These are phyloP conservation scores for Petrophora chlorosata DNA, from an alignment of 2,888 invertebrate species.

Conservation along the genomic window DNA sequence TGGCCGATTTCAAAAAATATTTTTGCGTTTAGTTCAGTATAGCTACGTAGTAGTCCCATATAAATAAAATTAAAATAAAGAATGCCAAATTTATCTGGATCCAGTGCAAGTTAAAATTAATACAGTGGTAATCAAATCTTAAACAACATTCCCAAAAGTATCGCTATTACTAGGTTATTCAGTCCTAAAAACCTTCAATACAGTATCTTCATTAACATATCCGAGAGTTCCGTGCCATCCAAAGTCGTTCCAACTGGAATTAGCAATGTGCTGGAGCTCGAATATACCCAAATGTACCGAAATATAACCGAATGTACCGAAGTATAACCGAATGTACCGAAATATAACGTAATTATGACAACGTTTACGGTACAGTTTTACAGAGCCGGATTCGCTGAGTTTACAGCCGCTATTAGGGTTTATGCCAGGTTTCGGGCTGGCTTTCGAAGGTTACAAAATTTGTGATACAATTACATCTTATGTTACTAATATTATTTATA, in stretches of 20 bases:
- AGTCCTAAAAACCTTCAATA: conserved; percentile 7
- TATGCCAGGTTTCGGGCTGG: background rate
- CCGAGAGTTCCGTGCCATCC: conserved; percentile 26
- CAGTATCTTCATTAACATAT: conserved; percentile 32
- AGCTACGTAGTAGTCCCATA: no score
- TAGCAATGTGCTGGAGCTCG: conserved; percentile 9
- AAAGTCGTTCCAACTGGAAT: conserved; percentile 25
- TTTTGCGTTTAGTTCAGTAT: no score
- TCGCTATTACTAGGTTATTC: conserved; percentile 4
- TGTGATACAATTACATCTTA: background rate
- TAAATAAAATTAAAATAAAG: no score
- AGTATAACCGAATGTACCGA: conserved; percentile 5
- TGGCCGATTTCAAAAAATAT: no score
- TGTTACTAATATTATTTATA: background rate
- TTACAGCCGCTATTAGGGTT: conserved; percentile 3
- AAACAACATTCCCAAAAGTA: no score
- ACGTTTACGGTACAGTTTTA: conserved; percentile 2
- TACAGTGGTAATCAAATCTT: no score
- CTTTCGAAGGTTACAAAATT: background rate
- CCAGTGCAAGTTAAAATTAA: no score
- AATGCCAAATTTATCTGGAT: no score
- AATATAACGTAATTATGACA: conserved; percentile 17
- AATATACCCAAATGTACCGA: conserved; percentile 7
- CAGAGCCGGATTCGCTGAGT: conserved; percentile 3
- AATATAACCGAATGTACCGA: no score